These are phyloP conservation scores for Drosophila kanapiae DNA, from an alignment of 1,140 invertebrate species.

Conservation along the genomic window DNA sequence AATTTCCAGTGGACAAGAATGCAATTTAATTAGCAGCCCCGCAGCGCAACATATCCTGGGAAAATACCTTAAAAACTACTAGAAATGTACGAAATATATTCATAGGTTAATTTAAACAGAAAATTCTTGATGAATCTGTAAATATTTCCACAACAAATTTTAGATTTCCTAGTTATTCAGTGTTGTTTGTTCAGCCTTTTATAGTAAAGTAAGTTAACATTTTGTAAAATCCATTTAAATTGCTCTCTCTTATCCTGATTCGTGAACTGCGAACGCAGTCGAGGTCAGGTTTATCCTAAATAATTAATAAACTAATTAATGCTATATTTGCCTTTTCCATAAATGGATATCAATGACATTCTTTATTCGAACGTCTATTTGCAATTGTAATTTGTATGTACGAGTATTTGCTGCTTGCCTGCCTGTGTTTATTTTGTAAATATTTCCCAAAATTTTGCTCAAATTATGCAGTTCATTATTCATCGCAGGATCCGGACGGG, in stretches of 20 bases:
- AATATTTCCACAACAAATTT: background rate
- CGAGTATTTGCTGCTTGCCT: conserved; percentile 10
- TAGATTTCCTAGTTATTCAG: background rate
- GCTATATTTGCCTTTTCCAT: conserved; percentile 16
- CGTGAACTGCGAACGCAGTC: background rate
- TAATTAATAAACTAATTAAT: conserved; percentile 43
- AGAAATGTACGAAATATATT: background rate
- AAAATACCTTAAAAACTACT: background rate
- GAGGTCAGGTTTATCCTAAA: background rate
- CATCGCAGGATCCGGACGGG: conserved; percentile 5
- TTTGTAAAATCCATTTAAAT: conserved; percentile 9
- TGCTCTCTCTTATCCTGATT: background rate
- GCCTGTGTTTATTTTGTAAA: conserved; percentile 33
- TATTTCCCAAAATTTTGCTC: conserved; percentile 38
- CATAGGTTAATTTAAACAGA: background rate
- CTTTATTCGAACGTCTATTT: conserved; percentile 24
- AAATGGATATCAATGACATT: conserved; percentile 21
- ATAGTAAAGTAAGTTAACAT: background rate
- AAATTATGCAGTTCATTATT: conserved; percentile 59
- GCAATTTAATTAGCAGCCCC: conserved; percentile 39
- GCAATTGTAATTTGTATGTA: conserved; percentile 41
- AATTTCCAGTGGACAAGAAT: conserved; percentile 24
- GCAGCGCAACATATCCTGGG: background rate
- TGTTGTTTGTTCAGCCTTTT: background rate
- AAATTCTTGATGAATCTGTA: background rate